Conservation (phyloP, 2,888 invertebrate species). For the Bombylius major region DNA sequence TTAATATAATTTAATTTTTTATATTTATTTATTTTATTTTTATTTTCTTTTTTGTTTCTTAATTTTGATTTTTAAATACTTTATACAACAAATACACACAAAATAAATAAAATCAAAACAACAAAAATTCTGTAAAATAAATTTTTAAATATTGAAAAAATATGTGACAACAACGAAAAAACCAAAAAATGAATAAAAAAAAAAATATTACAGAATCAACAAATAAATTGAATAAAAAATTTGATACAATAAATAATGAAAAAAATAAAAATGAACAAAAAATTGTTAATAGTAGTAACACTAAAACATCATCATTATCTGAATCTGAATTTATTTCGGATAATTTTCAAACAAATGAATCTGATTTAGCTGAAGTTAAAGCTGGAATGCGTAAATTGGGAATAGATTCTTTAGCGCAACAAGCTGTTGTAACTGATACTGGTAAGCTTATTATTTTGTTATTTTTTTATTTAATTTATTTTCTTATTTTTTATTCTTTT, state of each 20-base stretch:
- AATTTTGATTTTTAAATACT: conserved; percentile 25
- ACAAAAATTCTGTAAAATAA: not conserved
- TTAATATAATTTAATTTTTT: conserved; percentile 23
- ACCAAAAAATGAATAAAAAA: no score
- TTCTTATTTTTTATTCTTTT: conserved; percentile 16
- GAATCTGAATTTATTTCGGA: conserved; percentile 67
- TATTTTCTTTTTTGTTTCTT: conserved; percentile 11
- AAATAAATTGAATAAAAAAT: not conserved
- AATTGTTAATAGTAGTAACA: not conserved
- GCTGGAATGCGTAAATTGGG: conserved; percentile 63
- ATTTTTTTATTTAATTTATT: conserved; percentile 12
- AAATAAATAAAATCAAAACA: not conserved
- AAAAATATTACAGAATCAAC: not conserved
- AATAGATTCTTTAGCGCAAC: conserved; percentile 42
- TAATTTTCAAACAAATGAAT: conserved; percentile 51
- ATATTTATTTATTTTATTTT: conserved; percentile 22
- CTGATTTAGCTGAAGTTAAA: conserved; percentile 58
- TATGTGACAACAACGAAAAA: not conserved
- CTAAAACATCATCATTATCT: conserved; percentile 18
- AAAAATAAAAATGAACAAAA: not conserved
- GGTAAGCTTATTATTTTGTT: conserved; percentile 29
- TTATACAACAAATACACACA: conserved; percentile 10
- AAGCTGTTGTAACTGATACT: conserved; percentile 40
- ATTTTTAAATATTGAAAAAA: not conserved
- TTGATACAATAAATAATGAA: not conserved